phyloP scores from a whole-genome alignment of 2,113 vertebrate species.

The Oxygymnocypris stewartii region DNA sequence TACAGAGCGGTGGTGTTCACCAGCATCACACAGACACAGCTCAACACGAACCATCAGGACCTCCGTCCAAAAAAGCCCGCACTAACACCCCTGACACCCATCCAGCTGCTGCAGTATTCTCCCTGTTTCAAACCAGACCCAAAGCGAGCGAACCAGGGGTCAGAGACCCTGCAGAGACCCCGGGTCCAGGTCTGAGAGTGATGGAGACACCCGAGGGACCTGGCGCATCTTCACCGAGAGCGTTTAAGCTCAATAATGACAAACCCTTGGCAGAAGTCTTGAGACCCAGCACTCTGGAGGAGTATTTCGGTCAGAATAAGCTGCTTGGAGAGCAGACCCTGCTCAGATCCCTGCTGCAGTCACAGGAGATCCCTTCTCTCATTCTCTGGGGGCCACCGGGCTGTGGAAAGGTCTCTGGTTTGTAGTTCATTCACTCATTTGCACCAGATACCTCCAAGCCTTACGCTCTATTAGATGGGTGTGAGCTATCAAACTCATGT shows the following conservation, averaged over 20 bases:
- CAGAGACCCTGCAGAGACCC: neutral
- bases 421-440: neutral
- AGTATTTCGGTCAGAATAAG: constrained; percentile 87
- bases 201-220: neutral
- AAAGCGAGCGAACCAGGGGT: neutral
- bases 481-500: too few relatives aligned
- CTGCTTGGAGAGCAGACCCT: constrained; percentile 87
- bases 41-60: neutral
- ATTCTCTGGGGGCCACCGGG: constrained; percentile 96
- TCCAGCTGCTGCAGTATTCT: constrained; percentile 54
- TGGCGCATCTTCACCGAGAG: neutral
- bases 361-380: constrained; percentile 88
- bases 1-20: constrained; percentile 51
- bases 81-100: constrained; percentile 30
- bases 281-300: constrained; percentile 82
- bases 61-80: constrained; percentile 70
- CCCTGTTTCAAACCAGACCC: constrained; percentile 67
- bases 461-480: neutral
- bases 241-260: constrained; percentile 65
- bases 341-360: constrained; percentile 83
- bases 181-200: neutral
- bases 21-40: neutral
- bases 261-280: constrained; percentile 87
- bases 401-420: constrained; percentile 87
- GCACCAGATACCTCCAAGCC: neutral